phyloP scores from a whole-genome alignment of 2,888 invertebrate species.

The Brassicogethes aeneus region DNA sequence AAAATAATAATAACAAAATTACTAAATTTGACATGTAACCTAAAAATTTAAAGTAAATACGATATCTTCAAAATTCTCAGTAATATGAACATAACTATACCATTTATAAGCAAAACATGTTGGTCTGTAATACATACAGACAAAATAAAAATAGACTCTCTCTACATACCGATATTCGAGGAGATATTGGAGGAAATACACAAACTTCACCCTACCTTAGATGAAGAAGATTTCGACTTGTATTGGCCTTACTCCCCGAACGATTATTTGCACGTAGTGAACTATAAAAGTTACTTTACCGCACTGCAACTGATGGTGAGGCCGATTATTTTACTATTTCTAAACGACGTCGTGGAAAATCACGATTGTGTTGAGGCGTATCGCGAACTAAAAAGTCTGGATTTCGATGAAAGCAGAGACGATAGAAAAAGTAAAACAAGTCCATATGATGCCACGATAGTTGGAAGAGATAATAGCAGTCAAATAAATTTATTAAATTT shows the following conservation, averaged over 20 bases:
- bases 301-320: slow-evolving; percentile 19
- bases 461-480: not conserved
- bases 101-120: slow-evolving; percentile 22
- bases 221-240: slow-evolving; percentile 14
- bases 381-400: too few relatives aligned
- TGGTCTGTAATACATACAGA: slow-evolving; percentile 18
- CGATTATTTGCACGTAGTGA: slow-evolving; percentile 20
- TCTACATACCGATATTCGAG: slow-evolving; percentile 8
- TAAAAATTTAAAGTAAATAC: too few relatives aligned
- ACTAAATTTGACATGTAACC: too few relatives aligned
- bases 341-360: slow-evolving; percentile 19
- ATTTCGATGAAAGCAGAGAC: not conserved
- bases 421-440: too few relatives aligned
- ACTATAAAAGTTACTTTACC: slow-evolving; percentile 22
- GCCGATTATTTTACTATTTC: slow-evolving; percentile 18
- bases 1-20: too few relatives aligned
- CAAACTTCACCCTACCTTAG: slow-evolving; percentile 18
- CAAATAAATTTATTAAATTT: not conserved
- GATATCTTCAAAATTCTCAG: not conserved
- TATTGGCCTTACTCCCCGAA: slow-evolving; percentile 25
- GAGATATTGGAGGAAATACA: slow-evolving; percentile 18
- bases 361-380: slow-evolving; percentile 8
- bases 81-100: slow-evolving; percentile 17
- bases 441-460: not conserved
- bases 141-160: slow-evolving; percentile 10